Evolutionary conservation across 2,113 vertebrate species (phyloP), one percentile per base, ranked within the genome.

Genomic region (Perca schrenkii): DNA sequence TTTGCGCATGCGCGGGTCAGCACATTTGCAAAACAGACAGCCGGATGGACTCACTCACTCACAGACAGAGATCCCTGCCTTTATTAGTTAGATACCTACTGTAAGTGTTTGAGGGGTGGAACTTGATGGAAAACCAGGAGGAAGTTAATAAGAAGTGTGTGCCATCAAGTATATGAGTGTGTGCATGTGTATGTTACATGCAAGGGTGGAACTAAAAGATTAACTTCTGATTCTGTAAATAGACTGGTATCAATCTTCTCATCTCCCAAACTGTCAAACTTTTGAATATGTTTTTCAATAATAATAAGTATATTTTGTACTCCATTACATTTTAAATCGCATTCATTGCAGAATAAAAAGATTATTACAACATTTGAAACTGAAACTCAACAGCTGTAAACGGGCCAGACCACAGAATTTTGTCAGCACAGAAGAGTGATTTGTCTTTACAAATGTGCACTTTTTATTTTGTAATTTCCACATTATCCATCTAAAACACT

Each of bases 391-490:
- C 57, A 43, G 25, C 21, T 40, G 63, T 61, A 47, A 54, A 31
- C 46, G 19, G 11, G 13, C 58, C 50, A 72, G 19, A 82, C 34
- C 56, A 49, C 49, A 56, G n/a, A 36, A 70, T 31, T 47, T 15
- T 8, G 47, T 62, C 19, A 47, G 43, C 49, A 46, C 13, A 73
- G 22, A 50, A 16, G 34, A 67, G 53, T n/a, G 36, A 68, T 25
- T 76, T 75, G 40, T 57, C 58, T 77, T 76, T 57, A 28, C 2
- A 28, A 28, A 28, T 28, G 46, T 43, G 43, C n/a, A 14, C 22
- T 62, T n/a, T 50, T 17, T 50, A 64, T 57, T 71, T 52, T 46
- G 53, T 50, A 22, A 73, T 79, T 61, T 57, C 49, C 31, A 63
- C 21, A 69, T 21, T 65, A 70, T 64, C 64, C 70, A 64, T 25